A percentile compares a stretch with the other conserved stretches of the same genome.
Evolutionary conservation across 2,888 invertebrate genomes (phyloP).

Genomic region (Heliconius sara): DNA sequence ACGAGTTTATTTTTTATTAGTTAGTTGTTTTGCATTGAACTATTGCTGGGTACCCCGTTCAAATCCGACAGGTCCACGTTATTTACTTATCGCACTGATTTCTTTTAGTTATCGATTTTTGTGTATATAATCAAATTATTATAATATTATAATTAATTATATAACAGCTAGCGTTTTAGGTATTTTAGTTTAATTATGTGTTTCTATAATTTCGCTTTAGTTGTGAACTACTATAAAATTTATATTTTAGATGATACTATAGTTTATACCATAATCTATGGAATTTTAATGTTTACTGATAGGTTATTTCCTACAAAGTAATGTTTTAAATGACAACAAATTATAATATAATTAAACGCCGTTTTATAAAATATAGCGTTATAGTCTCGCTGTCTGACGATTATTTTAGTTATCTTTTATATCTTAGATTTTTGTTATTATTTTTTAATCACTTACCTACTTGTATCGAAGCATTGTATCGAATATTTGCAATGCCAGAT

Average conservation of each 20-base stretch:
- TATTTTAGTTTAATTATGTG: constrained; percentile 33
- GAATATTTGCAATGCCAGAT: constrained; percentile 55
- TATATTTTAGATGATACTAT: constrained; percentile 41
- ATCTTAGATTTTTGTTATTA: constrained; percentile 33
- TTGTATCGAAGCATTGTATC: constrained; percentile 53
- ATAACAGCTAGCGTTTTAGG: constrained; percentile 20
- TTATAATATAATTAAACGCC: constrained; percentile 31
- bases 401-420: constrained; percentile 56
- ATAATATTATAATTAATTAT: constrained; percentile 14
- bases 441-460: not conserved
- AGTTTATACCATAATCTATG: constrained; percentile 53
- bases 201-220: constrained; percentile 49
- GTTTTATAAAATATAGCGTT: constrained; percentile 53
- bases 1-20: constrained; percentile 49
- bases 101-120: constrained; percentile 26
- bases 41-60: constrained; percentile 38
- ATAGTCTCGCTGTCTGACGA: constrained; percentile 76
- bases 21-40: constrained; percentile 48
- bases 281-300: constrained; percentile 17
- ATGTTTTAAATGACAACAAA: constrained; percentile 42
- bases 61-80: constrained; percentile 46
- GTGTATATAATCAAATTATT: constrained; percentile 35
- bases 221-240: constrained; percentile 53
- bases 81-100: constrained; percentile 24
- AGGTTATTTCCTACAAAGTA: constrained; percentile 40